phyloP scores from a whole-genome alignment of 2,797 vertebrate genomes.

The Syngnathus rostellatus region DNA sequence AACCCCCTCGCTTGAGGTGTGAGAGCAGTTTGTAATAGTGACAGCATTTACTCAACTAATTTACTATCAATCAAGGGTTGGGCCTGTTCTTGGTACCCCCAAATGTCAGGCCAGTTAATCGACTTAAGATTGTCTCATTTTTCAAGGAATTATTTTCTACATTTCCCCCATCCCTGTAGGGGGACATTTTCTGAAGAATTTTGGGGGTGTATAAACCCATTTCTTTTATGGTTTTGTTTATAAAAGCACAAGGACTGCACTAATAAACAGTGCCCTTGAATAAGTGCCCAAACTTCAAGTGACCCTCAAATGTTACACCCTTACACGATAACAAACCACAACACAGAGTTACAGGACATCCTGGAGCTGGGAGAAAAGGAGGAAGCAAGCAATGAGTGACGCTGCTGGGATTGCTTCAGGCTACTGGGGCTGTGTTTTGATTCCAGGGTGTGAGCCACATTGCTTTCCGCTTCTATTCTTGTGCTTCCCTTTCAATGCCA shows the following conservation, averaged over 20 bases:
- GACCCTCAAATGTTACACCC: conserved; percentile 16
- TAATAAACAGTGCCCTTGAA: not conserved
- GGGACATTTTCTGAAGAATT: not conserved
- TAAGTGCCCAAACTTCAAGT: conserved; percentile 3
- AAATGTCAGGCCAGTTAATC: no score
- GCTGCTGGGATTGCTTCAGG: conserved; percentile 10
- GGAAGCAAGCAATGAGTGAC: conserved; percentile 29
- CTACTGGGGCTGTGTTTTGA: conserved; percentile 18
- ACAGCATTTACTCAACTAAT: not conserved
- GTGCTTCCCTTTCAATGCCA: conserved; percentile 40
- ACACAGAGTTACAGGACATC: conserved; percentile 38
- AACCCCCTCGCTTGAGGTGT: not conserved
- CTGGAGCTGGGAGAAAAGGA: conserved; percentile 32
- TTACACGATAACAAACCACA: conserved; percentile 24
- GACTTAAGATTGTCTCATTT: no score
- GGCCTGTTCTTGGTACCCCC: not conserved
- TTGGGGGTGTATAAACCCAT: no score
- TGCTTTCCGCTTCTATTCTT: conserved; percentile 51
- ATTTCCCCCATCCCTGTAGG: not conserved
- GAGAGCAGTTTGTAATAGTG: not conserved
- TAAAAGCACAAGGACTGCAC: not conserved
- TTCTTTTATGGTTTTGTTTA: no score
- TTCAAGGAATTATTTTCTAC: no score
- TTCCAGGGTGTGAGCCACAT: conserved; percentile 45
- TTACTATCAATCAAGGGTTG: not conserved